These are phyloP conservation scores for Megaceryle alcyon DNA, from an alignment of 2,797 vertebrate species.

Conservation along the genomic window DNA sequence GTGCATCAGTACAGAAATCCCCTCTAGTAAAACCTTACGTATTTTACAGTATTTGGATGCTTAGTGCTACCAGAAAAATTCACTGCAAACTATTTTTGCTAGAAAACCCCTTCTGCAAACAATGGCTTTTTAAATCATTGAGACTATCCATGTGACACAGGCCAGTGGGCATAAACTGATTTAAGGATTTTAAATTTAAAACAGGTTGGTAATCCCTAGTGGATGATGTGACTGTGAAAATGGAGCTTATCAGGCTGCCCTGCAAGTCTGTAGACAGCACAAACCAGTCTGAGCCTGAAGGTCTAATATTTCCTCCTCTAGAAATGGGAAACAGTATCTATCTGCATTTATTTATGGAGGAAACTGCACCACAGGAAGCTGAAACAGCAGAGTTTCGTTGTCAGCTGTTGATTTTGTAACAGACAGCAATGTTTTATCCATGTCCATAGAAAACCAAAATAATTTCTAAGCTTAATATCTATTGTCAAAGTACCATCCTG, in stretches of 20 bases:
- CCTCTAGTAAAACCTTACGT: neutral
- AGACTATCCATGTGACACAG: neutral
- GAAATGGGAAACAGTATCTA: neutral
- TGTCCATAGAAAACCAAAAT: neutral
- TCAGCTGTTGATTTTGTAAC: neutral
- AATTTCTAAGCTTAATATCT: neutral
- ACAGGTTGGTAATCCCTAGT: conserved; percentile 36
- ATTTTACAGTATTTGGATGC: neutral
- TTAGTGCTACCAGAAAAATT: neutral
- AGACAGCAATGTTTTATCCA: neutral
- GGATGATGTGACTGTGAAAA: conserved; percentile 42
- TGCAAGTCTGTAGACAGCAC: neutral
- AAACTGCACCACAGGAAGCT: neutral
- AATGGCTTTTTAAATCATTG: conserved; percentile 10
- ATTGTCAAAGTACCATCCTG: neutral
- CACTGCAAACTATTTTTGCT: neutral
- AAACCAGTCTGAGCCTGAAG: neutral
- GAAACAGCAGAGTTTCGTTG: neutral
- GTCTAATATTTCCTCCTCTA: neutral
- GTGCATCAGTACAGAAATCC: neutral
- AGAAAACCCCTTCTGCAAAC: neutral
- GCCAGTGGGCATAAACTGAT: conserved; percentile 35
- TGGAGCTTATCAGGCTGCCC: conserved; percentile 19
- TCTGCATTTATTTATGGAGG: neutral
- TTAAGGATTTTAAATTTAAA: conserved; percentile 63